Percentiles rank a stretch among this genome's conserved stretches.
Conservation (phyloP, 2,888 invertebrate genomes). For the Schizotus pectinicornis region DNA sequence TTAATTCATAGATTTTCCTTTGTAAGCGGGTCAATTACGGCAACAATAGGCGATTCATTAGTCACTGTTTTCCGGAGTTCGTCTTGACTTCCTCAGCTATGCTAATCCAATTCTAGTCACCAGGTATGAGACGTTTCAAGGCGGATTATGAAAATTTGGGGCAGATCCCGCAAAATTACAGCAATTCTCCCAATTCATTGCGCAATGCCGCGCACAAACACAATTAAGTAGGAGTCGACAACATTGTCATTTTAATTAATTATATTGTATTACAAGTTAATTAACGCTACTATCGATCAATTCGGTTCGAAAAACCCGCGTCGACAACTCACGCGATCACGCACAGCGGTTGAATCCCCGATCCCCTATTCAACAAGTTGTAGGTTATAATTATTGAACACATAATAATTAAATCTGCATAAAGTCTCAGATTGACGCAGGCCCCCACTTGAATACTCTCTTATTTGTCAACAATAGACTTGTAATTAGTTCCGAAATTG, state of each 20-base stretch:
- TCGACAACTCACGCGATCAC: conserved; percentile 7
- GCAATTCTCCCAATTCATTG: no score
- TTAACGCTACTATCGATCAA: conserved; percentile 13
- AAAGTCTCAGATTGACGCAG: conserved; percentile 11
- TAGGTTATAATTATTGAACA: conserved; percentile 17
- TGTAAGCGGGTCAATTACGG: conserved; percentile 20
- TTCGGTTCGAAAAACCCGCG: conserved; percentile 10
- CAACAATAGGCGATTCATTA: conserved; percentile 19
- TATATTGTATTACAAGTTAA: conserved; percentile 9
- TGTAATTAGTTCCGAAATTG: conserved; percentile 8
- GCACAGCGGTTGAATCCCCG: conserved; percentile 10
- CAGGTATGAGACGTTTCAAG: no score
- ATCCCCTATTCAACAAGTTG: conserved; percentile 21
- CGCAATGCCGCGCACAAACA: no score
- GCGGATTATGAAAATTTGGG: no score
- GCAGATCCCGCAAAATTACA: no score
- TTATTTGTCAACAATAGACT: conserved; percentile 5
- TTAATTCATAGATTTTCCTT: conserved; percentile 10
- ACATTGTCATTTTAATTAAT: conserved; percentile 13
- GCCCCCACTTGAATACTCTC: conserved; percentile 7
- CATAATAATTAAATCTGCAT: conserved; percentile 20
- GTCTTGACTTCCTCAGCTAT: no score
- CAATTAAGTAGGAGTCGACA: no score
- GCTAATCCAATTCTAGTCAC: no score
- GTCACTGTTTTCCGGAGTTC: conserved; percentile 9